Conservation (phyloP, 37 sponge, comb jelly and placozoan species). For the Agelas oroides region DNA sequence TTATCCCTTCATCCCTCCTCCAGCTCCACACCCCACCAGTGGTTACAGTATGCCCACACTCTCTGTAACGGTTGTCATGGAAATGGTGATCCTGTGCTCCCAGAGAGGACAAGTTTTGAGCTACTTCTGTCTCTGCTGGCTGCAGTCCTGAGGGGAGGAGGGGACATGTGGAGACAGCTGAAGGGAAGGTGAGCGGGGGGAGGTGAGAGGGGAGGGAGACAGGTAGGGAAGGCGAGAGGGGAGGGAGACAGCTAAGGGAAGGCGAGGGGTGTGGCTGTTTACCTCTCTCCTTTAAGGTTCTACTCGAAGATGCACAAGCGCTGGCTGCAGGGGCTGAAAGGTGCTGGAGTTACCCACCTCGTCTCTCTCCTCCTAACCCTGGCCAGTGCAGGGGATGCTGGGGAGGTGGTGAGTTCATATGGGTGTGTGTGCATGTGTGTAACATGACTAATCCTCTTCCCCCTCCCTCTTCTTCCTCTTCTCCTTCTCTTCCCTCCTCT, state of each 20-base stretch:
- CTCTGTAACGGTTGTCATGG: neutral
- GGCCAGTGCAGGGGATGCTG: neutral
- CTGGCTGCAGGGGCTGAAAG: constrained; percentile 10
- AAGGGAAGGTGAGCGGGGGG: constrained; percentile 19
- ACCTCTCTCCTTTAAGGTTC: too few species aligned
- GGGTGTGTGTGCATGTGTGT: too few species aligned
- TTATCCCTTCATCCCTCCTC: neutral
- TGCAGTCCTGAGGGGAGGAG: neutral
- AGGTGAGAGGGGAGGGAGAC: too few species aligned
- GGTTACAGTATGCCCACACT: neutral
- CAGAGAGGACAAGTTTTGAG: neutral
- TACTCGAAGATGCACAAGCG: constrained; percentile 34
- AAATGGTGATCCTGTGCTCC: neutral
- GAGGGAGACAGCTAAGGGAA: too few species aligned
- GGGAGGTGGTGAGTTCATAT: constrained; percentile 10
- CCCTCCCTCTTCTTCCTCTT: too few species aligned
- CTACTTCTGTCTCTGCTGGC: constrained; percentile 3
- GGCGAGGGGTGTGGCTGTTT: too few species aligned
- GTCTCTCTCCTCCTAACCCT: constrained; percentile 28
- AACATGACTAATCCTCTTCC: too few species aligned
- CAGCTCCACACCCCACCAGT: neutral
- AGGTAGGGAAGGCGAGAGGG: too few species aligned
- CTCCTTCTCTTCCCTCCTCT: neutral
- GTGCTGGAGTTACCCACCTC: constrained; percentile 15
- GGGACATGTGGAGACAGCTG: constrained; percentile 6